Percentiles rank a stretch among this genome's conserved stretches.
These are phyloP conservation scores for Tipula helvola DNA, from an alignment of 2,888 invertebrate genomes.

Conservation along the genomic window DNA sequence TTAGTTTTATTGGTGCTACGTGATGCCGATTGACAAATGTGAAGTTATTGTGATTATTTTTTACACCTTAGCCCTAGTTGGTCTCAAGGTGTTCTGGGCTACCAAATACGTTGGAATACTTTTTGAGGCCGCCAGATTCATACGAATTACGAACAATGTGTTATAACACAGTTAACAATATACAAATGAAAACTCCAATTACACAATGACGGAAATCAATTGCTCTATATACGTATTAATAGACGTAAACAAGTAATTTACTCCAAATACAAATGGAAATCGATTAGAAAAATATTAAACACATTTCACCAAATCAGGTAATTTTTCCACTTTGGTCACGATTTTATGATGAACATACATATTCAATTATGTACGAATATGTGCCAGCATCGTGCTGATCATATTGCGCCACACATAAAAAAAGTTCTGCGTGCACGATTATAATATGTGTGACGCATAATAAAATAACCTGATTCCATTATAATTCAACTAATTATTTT, in stretches of 20 bases:
- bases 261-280: not conserved
- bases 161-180: not conserved
- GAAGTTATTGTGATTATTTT: too few relatives aligned
- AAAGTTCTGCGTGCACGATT: not conserved
- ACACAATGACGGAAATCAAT: not conserved
- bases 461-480: not conserved
- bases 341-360: not conserved
- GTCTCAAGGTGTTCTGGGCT: too few relatives aligned
- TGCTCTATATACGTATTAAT: not conserved
- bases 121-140: too few relatives aligned
- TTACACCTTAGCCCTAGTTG: too few relatives aligned
- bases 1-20: too few relatives aligned
- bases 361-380: not conserved
- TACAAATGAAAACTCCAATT: not conserved
- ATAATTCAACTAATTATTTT: not conserved
- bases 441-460: not conserved
- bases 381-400: not conserved
- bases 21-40: too few relatives aligned
- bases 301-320: not conserved
- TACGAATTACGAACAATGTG: too few relatives aligned
- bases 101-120: too few relatives aligned
- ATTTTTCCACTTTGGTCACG: not conserved
- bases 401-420: not conserved
- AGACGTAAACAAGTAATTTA: not conserved
- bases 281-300: not conserved